Evolutionary conservation across 2,113 vertebrate species (phyloP).

Genomic region (Eubucco bourcierii): DNA sequence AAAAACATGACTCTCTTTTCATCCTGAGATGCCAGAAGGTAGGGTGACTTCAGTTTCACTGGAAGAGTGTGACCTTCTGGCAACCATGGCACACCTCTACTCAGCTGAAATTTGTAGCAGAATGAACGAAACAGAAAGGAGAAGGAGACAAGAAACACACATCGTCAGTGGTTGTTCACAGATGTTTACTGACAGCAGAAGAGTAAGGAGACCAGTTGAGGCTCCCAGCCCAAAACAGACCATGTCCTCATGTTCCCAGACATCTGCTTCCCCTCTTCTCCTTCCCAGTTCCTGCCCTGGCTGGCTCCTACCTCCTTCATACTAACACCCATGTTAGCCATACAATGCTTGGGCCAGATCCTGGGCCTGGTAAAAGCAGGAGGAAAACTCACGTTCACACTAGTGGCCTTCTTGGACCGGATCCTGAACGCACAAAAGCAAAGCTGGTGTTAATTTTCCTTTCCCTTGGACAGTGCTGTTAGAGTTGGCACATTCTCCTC

Average conservation of each 20-base stretch:
- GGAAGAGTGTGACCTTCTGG: neutral
- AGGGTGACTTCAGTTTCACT: neutral
- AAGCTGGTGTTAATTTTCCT: conserved; percentile 53
- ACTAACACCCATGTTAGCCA: neutral
- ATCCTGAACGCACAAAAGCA: conserved; percentile 31
- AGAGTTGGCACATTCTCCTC: conserved; percentile 30
- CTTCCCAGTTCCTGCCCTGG: neutral
- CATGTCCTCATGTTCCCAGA: neutral
- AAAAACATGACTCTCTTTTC: neutral
- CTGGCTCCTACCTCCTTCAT: neutral
- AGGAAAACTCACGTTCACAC: neutral
- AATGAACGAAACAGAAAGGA: neutral
- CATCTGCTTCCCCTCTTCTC: neutral
- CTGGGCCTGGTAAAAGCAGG: neutral
- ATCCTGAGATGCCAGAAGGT: neutral
- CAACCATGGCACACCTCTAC: neutral
- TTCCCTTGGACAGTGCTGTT: conserved; percentile 29
- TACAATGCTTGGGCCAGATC: neutral
- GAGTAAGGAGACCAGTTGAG: neutral
- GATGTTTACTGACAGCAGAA: conserved; percentile 8
- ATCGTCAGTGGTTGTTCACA: neutral
- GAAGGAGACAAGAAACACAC: neutral
- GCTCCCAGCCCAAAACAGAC: neutral
- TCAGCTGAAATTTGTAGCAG: neutral
- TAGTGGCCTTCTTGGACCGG: neutral